These are phyloP conservation scores for Sarcophaga carnaria DNA, from an alignment of 2,888 invertebrate species.

Conservation along the genomic window DNA sequence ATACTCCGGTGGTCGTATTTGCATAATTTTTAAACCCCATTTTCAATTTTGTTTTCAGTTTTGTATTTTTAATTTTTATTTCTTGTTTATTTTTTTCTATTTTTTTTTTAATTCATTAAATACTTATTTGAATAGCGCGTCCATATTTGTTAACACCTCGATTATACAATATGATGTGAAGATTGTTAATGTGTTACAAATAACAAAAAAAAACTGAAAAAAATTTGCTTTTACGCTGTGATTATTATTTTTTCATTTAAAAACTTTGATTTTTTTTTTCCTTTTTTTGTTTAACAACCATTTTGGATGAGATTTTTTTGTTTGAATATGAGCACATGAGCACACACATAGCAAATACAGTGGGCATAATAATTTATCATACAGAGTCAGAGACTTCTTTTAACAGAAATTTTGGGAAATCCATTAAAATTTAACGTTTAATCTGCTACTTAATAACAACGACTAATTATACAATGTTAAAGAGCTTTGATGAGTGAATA, in stretches of 20 bases:
- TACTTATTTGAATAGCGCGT: conserved; percentile 25
- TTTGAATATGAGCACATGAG: neutral
- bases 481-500: no score
- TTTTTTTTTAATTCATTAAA: neutral
- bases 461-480: no score
- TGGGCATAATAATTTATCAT: neutral
- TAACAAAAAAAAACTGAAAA: neutral
- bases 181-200: conserved; percentile 7
- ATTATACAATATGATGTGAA: conserved; percentile 12
- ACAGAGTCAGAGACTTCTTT: neutral
- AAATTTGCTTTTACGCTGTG: conserved; percentile 8
- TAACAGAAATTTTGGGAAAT: no score
- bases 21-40: conserved; percentile 11
- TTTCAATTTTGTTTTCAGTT: no score
- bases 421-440: no score
- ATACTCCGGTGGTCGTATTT: conserved; percentile 2
- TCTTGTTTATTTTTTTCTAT: no score
- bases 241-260: neutral
- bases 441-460: no score
- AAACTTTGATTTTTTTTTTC: neutral
- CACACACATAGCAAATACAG: conserved; percentile 9
- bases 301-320: conserved; percentile 19
- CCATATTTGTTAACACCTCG: conserved; percentile 48
- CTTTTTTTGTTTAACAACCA: conserved; percentile 29
- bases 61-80: neutral